Evolutionary conservation across 2,113 vertebrate species (phyloP).

Genomic region (Microtus pennsylvanicus): DNA sequence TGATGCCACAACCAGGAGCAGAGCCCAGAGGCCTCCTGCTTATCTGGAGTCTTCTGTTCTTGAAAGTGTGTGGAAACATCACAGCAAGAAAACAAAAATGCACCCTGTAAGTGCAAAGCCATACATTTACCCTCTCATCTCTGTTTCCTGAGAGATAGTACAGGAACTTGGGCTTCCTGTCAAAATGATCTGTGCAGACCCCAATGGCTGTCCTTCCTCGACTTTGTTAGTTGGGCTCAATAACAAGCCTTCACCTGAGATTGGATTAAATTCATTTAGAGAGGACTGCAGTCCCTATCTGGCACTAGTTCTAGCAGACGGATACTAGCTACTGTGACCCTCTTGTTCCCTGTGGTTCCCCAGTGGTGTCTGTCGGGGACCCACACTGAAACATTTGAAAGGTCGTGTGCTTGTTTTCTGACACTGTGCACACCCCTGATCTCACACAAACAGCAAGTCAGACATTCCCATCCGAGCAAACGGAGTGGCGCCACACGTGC

Average conservation of each 20-base stretch:
- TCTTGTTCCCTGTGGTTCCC: neutral
- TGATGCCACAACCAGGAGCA: no score
- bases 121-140: neutral
- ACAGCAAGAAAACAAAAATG: neutral
- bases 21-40: neutral
- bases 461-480: constrained; percentile 70
- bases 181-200: neutral
- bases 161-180: neutral
- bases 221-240: neutral
- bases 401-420: constrained; percentile 28
- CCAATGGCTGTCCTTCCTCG: neutral
- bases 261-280: neutral
- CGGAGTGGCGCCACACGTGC: constrained; percentile 64
- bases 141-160: neutral
- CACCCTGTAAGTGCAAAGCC: neutral
- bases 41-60: neutral
- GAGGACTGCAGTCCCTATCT: accelerated
- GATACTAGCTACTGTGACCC: neutral
- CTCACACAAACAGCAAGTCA: constrained; percentile 67
- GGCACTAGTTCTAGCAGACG: neutral
- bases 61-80: neutral
- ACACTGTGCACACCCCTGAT: neutral
- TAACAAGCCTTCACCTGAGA: neutral
- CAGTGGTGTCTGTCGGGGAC: neutral
- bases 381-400: neutral